These are phyloP conservation scores for Procambarus clarkii DNA, from an alignment of 1,140 invertebrate species.

Conservation along the genomic window DNA sequence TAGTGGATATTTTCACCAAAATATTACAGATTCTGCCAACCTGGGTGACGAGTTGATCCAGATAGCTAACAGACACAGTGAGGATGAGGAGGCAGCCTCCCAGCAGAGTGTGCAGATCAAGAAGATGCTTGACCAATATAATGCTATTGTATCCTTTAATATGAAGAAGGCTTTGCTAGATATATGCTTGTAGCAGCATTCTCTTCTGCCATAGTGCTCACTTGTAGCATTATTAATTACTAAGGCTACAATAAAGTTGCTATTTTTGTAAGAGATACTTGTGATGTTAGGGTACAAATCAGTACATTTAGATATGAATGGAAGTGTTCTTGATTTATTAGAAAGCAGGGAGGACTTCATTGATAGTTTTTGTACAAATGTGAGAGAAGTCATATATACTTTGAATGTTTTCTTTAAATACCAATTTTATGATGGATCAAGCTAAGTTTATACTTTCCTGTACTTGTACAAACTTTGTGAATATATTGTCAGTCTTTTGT, in stretches of 20 bases:
- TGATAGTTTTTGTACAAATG: neutral
- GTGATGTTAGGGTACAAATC: conserved; percentile 14
- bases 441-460: neutral
- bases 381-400: neutral
- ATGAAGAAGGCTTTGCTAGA: conserved; percentile 1
- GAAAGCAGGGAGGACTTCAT: neutral
- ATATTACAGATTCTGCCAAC: conserved; percentile 41
- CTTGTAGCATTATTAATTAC: neutral
- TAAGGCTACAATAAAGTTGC: neutral
- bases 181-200: conserved; percentile 20
- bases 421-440: neutral
- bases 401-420: neutral
- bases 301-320: neutral
- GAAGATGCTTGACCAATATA: conserved; percentile 50
- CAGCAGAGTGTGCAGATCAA: conserved; percentile 45
- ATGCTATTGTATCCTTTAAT: conserved; percentile 64
- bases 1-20: no score
- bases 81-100: conserved; percentile 28
- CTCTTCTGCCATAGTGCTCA: neutral
- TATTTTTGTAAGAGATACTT: neutral
- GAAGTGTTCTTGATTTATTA: neutral
- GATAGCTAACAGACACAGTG: conserved; percentile 24
- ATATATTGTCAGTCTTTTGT: neutral
- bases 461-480: neutral
- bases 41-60: conserved; percentile 34